Evolutionary conservation across 2,888 invertebrate genomes (phyloP).

Genomic region (Netelia fuscicornis): DNA sequence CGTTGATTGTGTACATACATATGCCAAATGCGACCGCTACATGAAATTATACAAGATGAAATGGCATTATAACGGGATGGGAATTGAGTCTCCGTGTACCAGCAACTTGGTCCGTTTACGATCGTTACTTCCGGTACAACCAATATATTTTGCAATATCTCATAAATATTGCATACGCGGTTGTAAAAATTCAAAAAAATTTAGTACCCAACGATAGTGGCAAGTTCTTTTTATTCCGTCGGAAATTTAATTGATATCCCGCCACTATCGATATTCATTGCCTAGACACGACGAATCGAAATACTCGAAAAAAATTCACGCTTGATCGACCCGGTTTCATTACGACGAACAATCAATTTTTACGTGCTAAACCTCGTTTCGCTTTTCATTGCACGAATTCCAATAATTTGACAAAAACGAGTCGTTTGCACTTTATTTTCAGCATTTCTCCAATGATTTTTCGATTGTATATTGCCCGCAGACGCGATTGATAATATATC

Average conservation of each 20-base stretch:
- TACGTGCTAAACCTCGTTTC: slow-evolving; percentile 15
- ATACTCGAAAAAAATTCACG: background rate
- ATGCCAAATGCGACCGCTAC: background rate
- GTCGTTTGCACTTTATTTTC: no score
- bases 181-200: no score
- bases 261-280: background rate
- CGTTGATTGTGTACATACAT: background rate
- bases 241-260: background rate
- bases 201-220: no score
- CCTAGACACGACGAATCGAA: background rate
- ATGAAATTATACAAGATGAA: background rate
- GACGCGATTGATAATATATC: no score
- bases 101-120: no score
- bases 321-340: background rate
- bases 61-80: background rate
- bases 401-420: background rate
- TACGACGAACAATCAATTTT: slow-evolving; percentile 18
- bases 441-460: no score
- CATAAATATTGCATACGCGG: no score
- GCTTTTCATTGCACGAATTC: background rate
- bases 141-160: no score
- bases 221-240: no score
- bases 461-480: no score
- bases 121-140: no score
- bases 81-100: background rate